These are phyloP conservation scores for Balearica regulorum DNA, from an alignment of 2,797 vertebrate species.

Conservation along the genomic window DNA sequence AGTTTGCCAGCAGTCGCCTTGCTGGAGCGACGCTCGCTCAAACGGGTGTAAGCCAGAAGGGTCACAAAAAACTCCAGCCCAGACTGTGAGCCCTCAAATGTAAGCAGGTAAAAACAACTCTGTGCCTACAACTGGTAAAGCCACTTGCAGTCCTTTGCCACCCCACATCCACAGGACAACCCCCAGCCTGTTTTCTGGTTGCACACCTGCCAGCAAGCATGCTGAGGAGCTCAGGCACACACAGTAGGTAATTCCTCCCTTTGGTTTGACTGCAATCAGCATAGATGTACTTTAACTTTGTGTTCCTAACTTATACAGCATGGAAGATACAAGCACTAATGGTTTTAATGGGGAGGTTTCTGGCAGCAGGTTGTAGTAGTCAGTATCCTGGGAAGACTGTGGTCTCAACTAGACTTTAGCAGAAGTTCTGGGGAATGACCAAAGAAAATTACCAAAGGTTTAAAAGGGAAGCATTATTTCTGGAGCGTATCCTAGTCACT, in stretches of 20 bases:
- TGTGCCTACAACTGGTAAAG: neutral
- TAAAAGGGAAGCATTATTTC: neutral
- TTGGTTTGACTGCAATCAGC: neutral
- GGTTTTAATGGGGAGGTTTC: neutral
- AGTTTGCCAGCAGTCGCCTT: neutral
- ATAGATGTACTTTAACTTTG: neutral
- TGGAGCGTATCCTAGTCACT: neutral
- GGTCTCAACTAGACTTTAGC: neutral
- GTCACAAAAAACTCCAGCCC: neutral
- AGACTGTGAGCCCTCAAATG: neutral
- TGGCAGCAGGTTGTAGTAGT: neutral
- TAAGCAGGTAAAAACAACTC: neutral
- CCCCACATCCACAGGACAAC: neutral
- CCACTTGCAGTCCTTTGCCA: neutral
- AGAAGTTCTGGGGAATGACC: neutral
- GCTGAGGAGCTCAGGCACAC: neutral
- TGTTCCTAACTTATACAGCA: neutral
- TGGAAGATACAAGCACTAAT: neutral
- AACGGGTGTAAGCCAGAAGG: neutral
- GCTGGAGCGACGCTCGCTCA: neutral
- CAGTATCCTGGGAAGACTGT: neutral
- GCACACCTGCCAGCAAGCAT: neutral
- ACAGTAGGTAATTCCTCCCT: rapidly evolving
- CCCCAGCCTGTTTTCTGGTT: neutral
- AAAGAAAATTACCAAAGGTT: neutral